These are phyloP conservation scores for Pollimyrus isidori DNA, from an alignment of 2,113 vertebrate genomes.

Conservation along the genomic window DNA sequence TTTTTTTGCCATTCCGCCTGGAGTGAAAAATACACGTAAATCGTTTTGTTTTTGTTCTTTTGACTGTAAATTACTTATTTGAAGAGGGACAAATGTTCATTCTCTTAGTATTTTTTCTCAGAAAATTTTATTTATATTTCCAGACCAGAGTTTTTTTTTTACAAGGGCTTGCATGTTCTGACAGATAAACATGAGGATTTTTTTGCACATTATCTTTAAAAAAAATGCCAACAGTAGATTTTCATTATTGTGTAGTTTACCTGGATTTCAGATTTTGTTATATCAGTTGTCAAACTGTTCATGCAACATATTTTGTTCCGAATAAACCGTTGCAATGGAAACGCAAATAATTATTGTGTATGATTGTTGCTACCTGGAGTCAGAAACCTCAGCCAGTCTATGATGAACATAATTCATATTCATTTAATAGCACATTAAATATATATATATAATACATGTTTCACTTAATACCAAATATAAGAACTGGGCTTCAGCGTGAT, in stretches of 20 bases:
- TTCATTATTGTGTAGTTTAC: neutral
- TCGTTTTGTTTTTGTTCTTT: neutral
- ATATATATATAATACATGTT: constrained; percentile 23
- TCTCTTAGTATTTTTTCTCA: neutral
- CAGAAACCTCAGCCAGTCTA: neutral
- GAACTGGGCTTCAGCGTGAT: too few species aligned
- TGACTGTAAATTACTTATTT: neutral
- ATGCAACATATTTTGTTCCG: neutral
- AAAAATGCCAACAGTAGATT: neutral
- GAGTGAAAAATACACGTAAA: neutral
- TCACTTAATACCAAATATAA: constrained; percentile 5
- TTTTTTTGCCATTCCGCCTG: neutral
- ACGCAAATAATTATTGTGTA: neutral
- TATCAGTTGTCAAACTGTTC: neutral
- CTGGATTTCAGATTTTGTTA: neutral
- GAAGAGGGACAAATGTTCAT: neutral
- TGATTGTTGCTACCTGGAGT: neutral
- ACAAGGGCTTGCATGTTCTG: neutral
- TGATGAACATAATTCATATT: neutral
- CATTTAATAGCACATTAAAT: constrained; percentile 27
- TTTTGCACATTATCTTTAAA: neutral
- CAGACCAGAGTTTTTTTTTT: neutral
- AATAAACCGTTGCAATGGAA: neutral
- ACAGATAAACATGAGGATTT: neutral
- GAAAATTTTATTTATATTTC: neutral